phyloP scores from a whole-genome alignment of 2,113 vertebrate genomes.

The Ancistrus triradiatus region DNA sequence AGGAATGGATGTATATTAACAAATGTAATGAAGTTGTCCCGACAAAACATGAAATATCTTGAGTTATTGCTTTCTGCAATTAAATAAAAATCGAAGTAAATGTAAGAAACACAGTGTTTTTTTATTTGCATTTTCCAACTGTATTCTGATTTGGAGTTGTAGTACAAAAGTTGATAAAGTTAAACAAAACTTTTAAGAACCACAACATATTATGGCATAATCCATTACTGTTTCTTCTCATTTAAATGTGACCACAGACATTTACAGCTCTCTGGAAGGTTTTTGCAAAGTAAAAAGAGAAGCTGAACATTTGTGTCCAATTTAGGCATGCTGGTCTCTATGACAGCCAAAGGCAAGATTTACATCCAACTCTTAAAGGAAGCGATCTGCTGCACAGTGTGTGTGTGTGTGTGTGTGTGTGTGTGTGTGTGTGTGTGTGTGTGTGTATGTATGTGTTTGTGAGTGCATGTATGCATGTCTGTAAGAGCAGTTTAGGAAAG shows the following conservation, averaged over 20 bases:
- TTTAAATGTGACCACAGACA: not conserved
- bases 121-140: too few relatives aligned
- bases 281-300: constrained; percentile 6
- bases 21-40: too few relatives aligned
- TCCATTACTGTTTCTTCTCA: not conserved
- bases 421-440: not conserved
- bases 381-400: constrained; percentile 5
- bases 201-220: not conserved
- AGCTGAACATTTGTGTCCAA: constrained; percentile 23
- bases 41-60: too few relatives aligned
- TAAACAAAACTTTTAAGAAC: too few relatives aligned
- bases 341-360: constrained; percentile 14
- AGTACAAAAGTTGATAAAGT: too few relatives aligned
- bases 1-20: too few relatives aligned
- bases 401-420: constrained; percentile 13
- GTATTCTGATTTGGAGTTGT: too few relatives aligned
- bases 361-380: constrained; percentile 22
- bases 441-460: too few relatives aligned
- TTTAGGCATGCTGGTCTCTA: constrained; percentile 11
- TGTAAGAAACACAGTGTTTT: too few relatives aligned
- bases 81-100: too few relatives aligned
- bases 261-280: not conserved
- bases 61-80: too few relatives aligned
- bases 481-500: not conserved
- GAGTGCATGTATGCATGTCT: not conserved